A percentile compares a stretch with the other conserved stretches of the same genome.
phyloP scores from a whole-genome alignment of 2,888 invertebrate species.

The Panopea generosa region DNA sequence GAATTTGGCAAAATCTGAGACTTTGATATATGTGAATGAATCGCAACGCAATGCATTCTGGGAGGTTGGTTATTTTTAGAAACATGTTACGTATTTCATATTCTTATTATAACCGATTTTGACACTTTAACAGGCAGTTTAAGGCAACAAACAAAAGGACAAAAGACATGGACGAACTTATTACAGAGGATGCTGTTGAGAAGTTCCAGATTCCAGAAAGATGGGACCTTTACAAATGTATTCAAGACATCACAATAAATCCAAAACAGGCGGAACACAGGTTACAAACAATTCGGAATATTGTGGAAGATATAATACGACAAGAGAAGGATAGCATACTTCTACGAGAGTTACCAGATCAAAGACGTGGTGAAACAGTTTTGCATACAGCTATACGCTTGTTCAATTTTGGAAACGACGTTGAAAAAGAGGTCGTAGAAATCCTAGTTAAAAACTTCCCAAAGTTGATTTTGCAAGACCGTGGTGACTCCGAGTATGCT shows the following conservation, averaged over 20 bases:
- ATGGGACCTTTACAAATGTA: conserved; percentile 19
- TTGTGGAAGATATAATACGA: conserved; percentile 8
- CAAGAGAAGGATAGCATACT: neutral
- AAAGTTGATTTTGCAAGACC: conserved; percentile 41
- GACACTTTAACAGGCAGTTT: too few species aligned
- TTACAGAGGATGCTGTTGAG: too few species aligned
- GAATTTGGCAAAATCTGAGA: too few species aligned
- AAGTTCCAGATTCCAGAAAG: too few species aligned
- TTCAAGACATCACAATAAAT: conserved; percentile 23
- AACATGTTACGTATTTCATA: too few species aligned
- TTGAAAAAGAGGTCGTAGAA: conserved; percentile 31
- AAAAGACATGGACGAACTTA: too few species aligned
- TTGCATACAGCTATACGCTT: conserved; percentile 45
- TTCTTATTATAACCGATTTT: too few species aligned
- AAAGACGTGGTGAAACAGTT: conserved; percentile 40
- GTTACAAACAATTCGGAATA: conserved; percentile 4
- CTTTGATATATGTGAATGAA: too few species aligned
- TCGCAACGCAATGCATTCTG: too few species aligned
- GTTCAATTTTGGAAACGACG: conserved; percentile 15
- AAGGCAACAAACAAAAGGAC: too few species aligned
- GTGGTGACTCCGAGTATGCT: conserved; percentile 50
- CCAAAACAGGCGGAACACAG: neutral
- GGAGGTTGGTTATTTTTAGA: too few species aligned
- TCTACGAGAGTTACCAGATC: conserved; percentile 8
- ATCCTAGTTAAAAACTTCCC: conserved; percentile 35